Evolutionary conservation across 1,140 invertebrate genomes (phyloP), one percentile per base, ranked within the genome.

Genomic region (Spodoptera litura): DNA sequence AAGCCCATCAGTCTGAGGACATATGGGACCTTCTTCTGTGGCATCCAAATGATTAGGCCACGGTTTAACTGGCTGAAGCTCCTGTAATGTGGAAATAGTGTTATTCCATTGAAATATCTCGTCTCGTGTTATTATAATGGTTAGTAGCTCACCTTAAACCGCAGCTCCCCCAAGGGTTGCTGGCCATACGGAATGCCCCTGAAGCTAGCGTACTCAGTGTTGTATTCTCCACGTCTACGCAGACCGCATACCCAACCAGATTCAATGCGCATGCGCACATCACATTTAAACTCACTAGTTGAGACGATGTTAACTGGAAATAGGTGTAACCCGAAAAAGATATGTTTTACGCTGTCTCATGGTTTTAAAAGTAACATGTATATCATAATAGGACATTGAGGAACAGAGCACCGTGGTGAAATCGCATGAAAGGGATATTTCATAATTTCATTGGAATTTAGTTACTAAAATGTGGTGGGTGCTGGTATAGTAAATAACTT

Each of bases 41-140:
- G 96, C 96, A 77, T 96, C 94, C 3, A 95, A 71, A 11, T 94
- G 95, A 20, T 89, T 44, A 4, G 27, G 80, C 96, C 96, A 97
- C 12, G 94, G 87, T 78, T 96, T 93, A 0, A 92, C 81, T 0
- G 95, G 95, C 35, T 95, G 83, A 1, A 96, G 95, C 66, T 96
- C 95, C 96, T 97, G 81, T 1, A 87, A 83, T 73, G 0, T 11
- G 44, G 11, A 12, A 0, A 44, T n/a, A 61, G 1, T 13, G 6
- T n/a, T n/a, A 25, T 15, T n/a, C 13, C 9, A 66, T 2, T 31
- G 2, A 31, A 61, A 31, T 13, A 35, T 13, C 3, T 12, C n/a
- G 3, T 13, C 35, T 64, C 15, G 12, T 3, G 0, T 38, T 2
- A 35, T 38, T n/a, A 4, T 62, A 6, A 52, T 20, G 10, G 13